Base-by-base conservation (phyloP, 2,113 vertebrate genomes). In the Connochaetes taurinus region DNA sequence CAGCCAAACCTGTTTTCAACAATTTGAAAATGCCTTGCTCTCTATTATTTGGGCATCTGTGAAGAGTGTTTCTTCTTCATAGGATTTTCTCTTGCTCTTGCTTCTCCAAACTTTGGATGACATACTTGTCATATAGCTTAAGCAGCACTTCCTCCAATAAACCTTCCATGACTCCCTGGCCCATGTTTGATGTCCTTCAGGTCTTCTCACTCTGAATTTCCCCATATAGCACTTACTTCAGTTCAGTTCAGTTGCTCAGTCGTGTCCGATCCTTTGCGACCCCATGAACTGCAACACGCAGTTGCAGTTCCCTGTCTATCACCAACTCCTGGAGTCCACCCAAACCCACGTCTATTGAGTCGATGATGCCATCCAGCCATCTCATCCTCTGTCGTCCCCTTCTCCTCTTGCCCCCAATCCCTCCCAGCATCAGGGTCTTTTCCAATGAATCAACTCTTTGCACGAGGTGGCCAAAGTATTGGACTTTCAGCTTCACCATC, bases 201-300 rank as follows among this genome's bases (percentile, higher is more conserved):
- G 43, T 45, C 13, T 4, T 40, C 31, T 93, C 27, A 1, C 13
- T 43, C 57, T 57, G 50, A 93, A 23, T 7, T 13, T 36, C 40
- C 45, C 40, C 19, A 9, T 6, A 7, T 29, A 17, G 53, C 36
- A 52, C 47, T 74, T 50, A 67, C 2, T 19, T 47, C n/a, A n/a
- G 7, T 64, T 33, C 62, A 33, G 60, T 33, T 64, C 31, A 33
- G 31, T 33, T 16, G 0, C 31, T 64, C 62, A 33, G 62, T 64
- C 15, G 0, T 8, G 15, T 64, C 31, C 0, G 3, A 16, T 3
- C 7, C 31, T 64, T 33, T 64, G 60, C 14, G 3, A 64, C 31
- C 60, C 14, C 31, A 64, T 64, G 14, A 33, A 62, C 14, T 0
- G 6, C 6, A 62, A 7, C 60, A 62, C 0, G 0, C 6, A 50